These are phyloP conservation scores for Gambusia holbrooki DNA, from an alignment of 2,113 vertebrate genomes.

Conservation along the genomic window DNA sequence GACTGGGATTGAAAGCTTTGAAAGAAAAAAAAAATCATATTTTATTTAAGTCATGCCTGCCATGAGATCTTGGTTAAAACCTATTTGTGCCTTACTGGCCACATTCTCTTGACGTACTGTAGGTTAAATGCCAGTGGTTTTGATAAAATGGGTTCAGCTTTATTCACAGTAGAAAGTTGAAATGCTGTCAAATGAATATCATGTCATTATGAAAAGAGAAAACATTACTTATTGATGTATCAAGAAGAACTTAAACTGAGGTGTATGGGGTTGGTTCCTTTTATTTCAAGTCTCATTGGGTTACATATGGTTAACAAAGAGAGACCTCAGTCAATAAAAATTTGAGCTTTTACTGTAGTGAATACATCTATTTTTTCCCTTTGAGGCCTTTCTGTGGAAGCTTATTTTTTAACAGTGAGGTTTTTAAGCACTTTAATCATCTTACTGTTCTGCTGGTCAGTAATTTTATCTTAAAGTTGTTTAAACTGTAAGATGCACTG, in stretches of 20 bases:
- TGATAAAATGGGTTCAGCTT: constrained; percentile 15
- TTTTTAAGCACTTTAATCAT: too few relatives aligned
- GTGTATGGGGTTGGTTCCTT: neutral
- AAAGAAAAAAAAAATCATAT: neutral
- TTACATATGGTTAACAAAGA: neutral
- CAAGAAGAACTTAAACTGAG: too few relatives aligned
- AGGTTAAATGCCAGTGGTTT: constrained; percentile 53
- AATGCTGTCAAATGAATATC: too few relatives aligned
- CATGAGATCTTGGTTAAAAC: constrained; percentile 57
- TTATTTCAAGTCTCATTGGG: neutral
- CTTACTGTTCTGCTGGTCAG: too few relatives aligned
- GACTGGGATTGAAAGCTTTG: too few relatives aligned
- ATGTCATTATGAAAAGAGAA: too few relatives aligned
- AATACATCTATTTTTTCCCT: neutral
- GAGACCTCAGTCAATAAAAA: too few relatives aligned
- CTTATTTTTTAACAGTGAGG: neutral
- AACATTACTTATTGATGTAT: too few relatives aligned
- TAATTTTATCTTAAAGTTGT: neutral
- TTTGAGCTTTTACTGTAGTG: too few relatives aligned
- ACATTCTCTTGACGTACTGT: constrained; percentile 47
- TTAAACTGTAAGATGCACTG: neutral
- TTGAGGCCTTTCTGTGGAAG: too few relatives aligned
- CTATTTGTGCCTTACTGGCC: constrained; percentile 44
- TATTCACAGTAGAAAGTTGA: too few relatives aligned
- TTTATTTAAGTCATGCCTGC: constrained; percentile 52